These are phyloP conservation scores for Andrena bucephala DNA, from an alignment of 2,888 invertebrate genomes.

Conservation along the genomic window DNA sequence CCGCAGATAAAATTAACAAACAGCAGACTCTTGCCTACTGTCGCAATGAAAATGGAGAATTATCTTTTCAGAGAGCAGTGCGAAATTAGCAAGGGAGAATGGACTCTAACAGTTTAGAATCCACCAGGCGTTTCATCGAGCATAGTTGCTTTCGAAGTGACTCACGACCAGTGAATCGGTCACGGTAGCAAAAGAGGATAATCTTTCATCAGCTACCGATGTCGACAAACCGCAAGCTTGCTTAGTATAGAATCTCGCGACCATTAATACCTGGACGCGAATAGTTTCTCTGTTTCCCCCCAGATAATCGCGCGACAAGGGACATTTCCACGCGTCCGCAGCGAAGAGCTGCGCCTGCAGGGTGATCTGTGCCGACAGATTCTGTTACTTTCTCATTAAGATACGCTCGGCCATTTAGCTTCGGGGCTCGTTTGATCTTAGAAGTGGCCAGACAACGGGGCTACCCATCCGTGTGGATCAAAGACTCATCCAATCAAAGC, in stretches of 20 bases:
- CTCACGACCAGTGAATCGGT: background rate
- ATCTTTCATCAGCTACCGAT: conserved; percentile 45
- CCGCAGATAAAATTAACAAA: conserved; percentile 1
- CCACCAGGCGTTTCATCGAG: background rate
- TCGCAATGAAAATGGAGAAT: conserved; percentile 6
- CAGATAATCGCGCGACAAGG: conserved; percentile 35
- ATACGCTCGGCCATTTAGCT: background rate
- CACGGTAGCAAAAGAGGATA: conserved; percentile 48
- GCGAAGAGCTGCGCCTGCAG: background rate
- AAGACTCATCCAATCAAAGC: background rate
- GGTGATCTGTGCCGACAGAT: background rate
- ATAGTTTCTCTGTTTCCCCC: conserved; percentile 30
- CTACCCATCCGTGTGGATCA: background rate
- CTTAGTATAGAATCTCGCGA: conserved; percentile 14
- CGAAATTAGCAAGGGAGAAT: background rate
- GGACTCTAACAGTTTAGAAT: background rate
- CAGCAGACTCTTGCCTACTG: background rate
- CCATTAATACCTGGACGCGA: conserved; percentile 11
- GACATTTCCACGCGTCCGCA: background rate
- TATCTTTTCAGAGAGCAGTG: background rate
- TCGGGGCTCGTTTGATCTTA: background rate
- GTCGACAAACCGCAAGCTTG: conserved; percentile 45
- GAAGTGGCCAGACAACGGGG: background rate
- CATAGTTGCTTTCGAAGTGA: background rate
- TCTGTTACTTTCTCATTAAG: background rate